Percentiles rank a stretch among this genome's conserved stretches.
Evolutionary conservation across 2,797 vertebrate species (phyloP).

Genomic region (Lindbergichthys nudifrons): DNA sequence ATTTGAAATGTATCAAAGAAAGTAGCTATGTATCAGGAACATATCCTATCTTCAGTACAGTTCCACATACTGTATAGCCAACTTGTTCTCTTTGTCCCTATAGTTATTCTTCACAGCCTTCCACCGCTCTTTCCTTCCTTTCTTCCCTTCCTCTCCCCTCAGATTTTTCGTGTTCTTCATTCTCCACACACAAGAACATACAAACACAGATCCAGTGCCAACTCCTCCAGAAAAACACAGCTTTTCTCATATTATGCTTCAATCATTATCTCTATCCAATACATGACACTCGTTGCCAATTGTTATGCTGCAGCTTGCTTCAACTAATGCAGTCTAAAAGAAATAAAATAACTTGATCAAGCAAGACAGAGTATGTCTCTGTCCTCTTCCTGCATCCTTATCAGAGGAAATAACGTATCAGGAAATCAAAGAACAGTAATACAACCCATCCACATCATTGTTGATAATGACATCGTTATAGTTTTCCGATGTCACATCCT

Average conservation of each 20-base stretch:
- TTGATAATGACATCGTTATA: constrained; percentile 13
- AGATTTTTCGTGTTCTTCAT: constrained; percentile 24
- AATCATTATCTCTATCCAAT: background rate
- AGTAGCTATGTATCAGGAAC: too few relatives aligned
- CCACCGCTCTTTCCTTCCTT: constrained; percentile 50
- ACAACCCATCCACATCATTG: background rate
- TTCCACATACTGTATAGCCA: too few relatives aligned
- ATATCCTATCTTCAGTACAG: too few relatives aligned
- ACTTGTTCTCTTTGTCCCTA: too few relatives aligned
- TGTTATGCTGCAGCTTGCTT: background rate
- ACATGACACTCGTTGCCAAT: too few relatives aligned
- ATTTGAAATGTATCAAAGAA: too few relatives aligned
- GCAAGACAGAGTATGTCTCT: background rate
- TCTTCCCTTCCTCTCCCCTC: constrained; percentile 46
- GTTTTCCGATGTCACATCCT: background rate
- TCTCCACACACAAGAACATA: background rate
- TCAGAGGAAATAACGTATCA: constrained; percentile 30
- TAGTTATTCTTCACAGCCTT: too few relatives aligned
- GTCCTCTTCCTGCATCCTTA: background rate
- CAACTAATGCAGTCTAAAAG: background rate
- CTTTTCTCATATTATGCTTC: constrained; percentile 10
- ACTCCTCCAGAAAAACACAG: background rate
- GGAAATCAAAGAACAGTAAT: background rate
- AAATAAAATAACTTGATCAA: background rate
- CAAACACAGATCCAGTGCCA: background rate